Base-by-base conservation (phyloP, 2,113 vertebrate species). In the Ardeotis arabs region DNA sequence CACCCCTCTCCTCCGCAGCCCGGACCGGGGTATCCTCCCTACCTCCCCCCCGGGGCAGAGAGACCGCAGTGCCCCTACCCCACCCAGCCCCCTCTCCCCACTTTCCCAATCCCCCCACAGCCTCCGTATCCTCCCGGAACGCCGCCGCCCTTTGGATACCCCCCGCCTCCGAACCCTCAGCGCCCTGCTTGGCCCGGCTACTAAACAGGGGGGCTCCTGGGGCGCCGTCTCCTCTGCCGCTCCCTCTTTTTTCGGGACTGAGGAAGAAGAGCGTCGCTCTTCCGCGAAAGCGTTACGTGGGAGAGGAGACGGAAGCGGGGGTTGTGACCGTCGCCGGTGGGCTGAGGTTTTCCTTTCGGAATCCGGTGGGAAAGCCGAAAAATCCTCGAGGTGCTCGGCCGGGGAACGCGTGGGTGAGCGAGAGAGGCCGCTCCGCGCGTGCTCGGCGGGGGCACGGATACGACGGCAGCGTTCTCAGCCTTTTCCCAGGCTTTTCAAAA, bases 131-230 rank as follows among this genome's bases (percentile, higher is more conserved):
- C 97, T 5, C 12, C 96, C 0, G 91, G 97, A 17, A 93, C 97
- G 0, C 47, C 89, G 3, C 93, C 78, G 5, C 81, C 98, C 28
- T 98, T 98, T 20, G 98, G 98, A 55, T 99, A 97, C 75, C 89
- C 97, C 1, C 95, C 95, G 0, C 89, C 89, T 66, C 96, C 97
- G 1, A 97, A 97, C 4, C 97, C 98, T 33, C 98, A 37, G 67
- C 98, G 96, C 78, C 97, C 97, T 8, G 5, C 93, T 81, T 98
- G 98, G 98, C 96, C 97, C 20, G 95, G 98, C 25, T 98, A 98
- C 84, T 98, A 97, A 88, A 89, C n/a, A 35, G 35, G 14, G 0
- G 41, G 21, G 14, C 16, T 76, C 44, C 35, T 1, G 33, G 47
- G 64, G 62, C 64, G 60, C 2, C 41, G 15, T 44, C 0, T 44